Evolutionary conservation across 2,797 vertebrate genomes (phyloP).

Genomic region (Antennarius maculatus): DNA sequence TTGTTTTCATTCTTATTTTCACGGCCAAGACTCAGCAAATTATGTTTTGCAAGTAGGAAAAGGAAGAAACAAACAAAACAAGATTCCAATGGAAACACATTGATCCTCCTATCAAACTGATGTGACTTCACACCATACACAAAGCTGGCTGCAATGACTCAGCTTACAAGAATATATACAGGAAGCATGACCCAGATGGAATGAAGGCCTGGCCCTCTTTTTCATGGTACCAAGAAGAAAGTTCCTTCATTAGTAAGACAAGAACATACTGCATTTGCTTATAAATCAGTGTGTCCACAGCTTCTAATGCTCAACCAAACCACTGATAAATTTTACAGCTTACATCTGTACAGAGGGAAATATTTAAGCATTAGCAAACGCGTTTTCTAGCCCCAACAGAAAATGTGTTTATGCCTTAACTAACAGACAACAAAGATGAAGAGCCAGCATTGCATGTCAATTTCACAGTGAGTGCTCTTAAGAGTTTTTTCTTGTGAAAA

Average conservation of each 20-base stretch:
- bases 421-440: conserved; percentile 39
- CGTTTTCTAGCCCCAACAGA: conserved; percentile 26
- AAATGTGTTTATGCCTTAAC: conserved; percentile 34
- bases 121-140: conserved; percentile 64
- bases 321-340: conserved; percentile 54
- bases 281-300: conserved; percentile 53
- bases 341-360: conserved; percentile 55
- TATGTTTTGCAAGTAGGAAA: conserved; percentile 57
- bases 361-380: conserved; percentile 24
- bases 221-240: conserved; percentile 30
- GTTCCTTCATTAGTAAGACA: too few relatives aligned
- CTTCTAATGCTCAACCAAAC: conserved; percentile 48
- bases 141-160: conserved; percentile 69
- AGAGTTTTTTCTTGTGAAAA: not conserved
- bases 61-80: conserved; percentile 42
- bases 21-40: conserved; percentile 46
- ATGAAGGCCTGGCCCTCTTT: conserved; percentile 49
- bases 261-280: conserved; percentile 53
- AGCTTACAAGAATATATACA: conserved; percentile 56
- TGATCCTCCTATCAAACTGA: conserved; percentile 40
- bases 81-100: conserved; percentile 51
- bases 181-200: conserved; percentile 65
- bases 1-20: conserved; percentile 54
- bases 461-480: conserved; percentile 1
- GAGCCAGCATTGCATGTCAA: conserved; percentile 16